A percentile compares a stretch with the other conserved stretches of the same genome.
phyloP scores from a whole-genome alignment of 2,797 vertebrate species.

The Sebastes hubbsi region DNA sequence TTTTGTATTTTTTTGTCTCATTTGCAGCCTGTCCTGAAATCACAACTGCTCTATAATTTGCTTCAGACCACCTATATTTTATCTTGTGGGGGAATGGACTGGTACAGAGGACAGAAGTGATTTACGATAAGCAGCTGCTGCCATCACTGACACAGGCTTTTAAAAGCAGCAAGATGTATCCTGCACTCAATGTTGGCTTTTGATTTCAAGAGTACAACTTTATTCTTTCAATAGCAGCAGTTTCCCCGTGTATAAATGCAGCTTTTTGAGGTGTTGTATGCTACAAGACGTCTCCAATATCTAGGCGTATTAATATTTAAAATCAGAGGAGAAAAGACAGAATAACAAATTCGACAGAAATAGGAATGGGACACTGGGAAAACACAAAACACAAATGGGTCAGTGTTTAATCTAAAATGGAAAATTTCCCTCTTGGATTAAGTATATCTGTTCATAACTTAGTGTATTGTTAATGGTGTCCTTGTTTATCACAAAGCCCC shows the following conservation, averaged over 20 bases:
- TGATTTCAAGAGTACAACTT: not conserved
- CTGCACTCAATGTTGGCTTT: not conserved
- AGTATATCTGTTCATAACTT: not conserved
- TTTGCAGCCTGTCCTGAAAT: constrained; percentile 32
- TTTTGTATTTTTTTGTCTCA: not conserved
- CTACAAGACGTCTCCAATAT: not conserved
- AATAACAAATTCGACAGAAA: not conserved
- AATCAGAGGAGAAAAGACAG: not conserved
- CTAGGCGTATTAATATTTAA: constrained; percentile 1
- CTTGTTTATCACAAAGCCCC: not conserved
- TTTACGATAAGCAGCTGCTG: constrained; percentile 61
- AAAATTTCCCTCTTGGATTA: not conserved
- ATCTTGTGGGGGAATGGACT: constrained; percentile 15
- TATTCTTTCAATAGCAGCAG: not conserved
- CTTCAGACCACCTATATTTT: constrained; percentile 14
- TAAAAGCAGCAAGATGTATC: constrained; percentile 24
- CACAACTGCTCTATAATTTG: constrained; percentile 30
- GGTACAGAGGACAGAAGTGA: constrained; percentile 29
- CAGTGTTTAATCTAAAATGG: not conserved
- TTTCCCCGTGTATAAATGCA: not conserved
- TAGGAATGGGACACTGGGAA: not conserved
- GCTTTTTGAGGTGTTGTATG: not conserved
- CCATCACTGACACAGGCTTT: constrained; percentile 21
- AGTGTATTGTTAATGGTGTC: not conserved
- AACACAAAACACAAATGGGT: not conserved